Evolutionary conservation across 2,888 invertebrate genomes (phyloP), one percentile per base, ranked within the genome.

Genomic region (Amblyjoppa fuscipennis): DNA sequence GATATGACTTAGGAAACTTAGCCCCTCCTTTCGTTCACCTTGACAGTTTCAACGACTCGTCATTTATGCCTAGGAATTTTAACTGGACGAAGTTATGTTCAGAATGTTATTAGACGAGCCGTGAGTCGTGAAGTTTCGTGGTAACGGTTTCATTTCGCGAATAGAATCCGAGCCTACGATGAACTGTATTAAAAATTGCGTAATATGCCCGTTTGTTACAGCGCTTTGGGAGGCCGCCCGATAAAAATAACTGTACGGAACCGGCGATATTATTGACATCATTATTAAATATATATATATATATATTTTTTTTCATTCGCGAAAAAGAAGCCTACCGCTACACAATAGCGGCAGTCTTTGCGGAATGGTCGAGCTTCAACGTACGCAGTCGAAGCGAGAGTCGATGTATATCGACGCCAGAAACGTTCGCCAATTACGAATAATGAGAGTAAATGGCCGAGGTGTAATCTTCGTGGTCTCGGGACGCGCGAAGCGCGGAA

Each of bases 371-470:
- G 53, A 68, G 68, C 41, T 68, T 31, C 34, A n/a, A 34, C 51
- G 71, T 51, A 59, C 25, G 38, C 16, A 34, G 78, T 6, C 16
- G n/a, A 64, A 41, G 38, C 28, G 69, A 70, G 75, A 78, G 49
- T 45, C 71, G 38, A 64, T 64, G 31, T 64, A 20, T 49, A 45
- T 49, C 7, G 59, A 53, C 28, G 9, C 13, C 45, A 31, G 25
- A 56, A 70, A 69, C 79, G 69, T 81, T 84, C 87, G 84, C 89
- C 91, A 91, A 91, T 91, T 90, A 90, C 90, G 84, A 88, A 87
- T 91, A 91, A 91, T 88, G 90, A 90, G 90, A 90, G 90, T 90
- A 89, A 88, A 88, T 84, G 88, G 88, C 66, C 64, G 83, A 79
- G 74, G 86, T 86, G 87, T 87, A 88, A 89, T 89, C 87, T 88